These are phyloP conservation scores for Cydia fagiglandana DNA, from an alignment of 1,140 invertebrate species.

Conservation along the genomic window DNA sequence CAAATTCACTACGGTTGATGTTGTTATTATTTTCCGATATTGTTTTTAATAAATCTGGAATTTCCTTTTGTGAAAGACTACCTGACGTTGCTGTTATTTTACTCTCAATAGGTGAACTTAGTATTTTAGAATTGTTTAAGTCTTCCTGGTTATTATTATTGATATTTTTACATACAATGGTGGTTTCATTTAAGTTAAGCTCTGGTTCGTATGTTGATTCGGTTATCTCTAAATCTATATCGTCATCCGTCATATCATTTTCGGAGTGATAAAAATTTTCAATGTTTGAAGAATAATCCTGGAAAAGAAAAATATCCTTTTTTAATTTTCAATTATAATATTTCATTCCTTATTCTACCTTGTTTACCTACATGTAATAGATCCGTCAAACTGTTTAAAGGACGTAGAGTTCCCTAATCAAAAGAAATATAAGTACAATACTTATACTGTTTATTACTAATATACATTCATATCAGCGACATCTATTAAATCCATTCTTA, in stretches of 20 bases:
- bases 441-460: too few species aligned
- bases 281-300: constrained; percentile 72
- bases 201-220: constrained; percentile 50
- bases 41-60: constrained; percentile 70
- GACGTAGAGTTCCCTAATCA: too few species aligned
- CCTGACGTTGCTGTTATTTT: constrained; percentile 40
- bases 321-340: too few species aligned
- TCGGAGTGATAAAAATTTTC: constrained; percentile 70
- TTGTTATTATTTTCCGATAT: constrained; percentile 60
- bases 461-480: too few species aligned
- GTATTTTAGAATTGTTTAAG: constrained; percentile 36
- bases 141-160: constrained; percentile 51
- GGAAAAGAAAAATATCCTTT: constrained; percentile 37
- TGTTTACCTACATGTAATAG: too few species aligned
- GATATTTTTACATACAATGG: constrained; percentile 41
- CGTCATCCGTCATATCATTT: constrained; percentile 76
- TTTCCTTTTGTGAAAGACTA: constrained; percentile 52
- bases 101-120: constrained; percentile 36
- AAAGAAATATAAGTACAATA: too few species aligned
- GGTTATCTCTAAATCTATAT: constrained; percentile 62
- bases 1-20: constrained; percentile 45
- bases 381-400: too few species aligned
- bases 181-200: constrained; percentile 42
- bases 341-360: too few species aligned
- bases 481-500: too few species aligned